Base-by-base conservation (phyloP, 2,113 vertebrate species). In the Paralichthys olivaceus region DNA sequence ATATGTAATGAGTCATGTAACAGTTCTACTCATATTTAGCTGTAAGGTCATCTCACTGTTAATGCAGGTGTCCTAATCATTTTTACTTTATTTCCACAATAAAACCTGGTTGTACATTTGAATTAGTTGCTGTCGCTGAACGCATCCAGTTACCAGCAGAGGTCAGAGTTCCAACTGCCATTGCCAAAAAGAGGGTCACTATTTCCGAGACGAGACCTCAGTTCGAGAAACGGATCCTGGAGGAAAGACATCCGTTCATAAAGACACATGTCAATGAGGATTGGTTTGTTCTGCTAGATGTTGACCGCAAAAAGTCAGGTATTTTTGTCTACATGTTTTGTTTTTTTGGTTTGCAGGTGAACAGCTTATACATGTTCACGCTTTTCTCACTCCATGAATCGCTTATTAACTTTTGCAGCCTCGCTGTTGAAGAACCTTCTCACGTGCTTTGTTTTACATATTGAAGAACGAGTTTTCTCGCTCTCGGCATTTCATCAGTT, bases 251-350 rank as follows among this genome's bases (percentile, higher is more conserved):
- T 37, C 80, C 70, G 1, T 17, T 34, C 58, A 7, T 64, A 14
- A 66, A 72, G 2, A 80, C 83, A 22, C 82, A 78, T 43, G 71
- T 67, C 62, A 60, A 47, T 75, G 91, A 89, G 69, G 90, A 93
- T 64, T 94, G 94, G 93, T 94, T 92, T 89, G 75, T 85, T 84
- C 88, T 93, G 1, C 87, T 93, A 26, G 91, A 91, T 55, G 47
- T 28, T 86, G 90, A 51, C 23, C 43, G 20, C 79, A 85, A 73
- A 83, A 55, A 81, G 72, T 80, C 85, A 86, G 89, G 90, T 93
- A 93, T 75, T 81, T 47, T 67, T 11, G 11, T 26, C 20, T 0
- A 7, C 29, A 23, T n/a, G 9, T 67, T 54, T 61, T 56, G 32
- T 4, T 65, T 77, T 54, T 17, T n/a, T 2, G 15, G 23, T 65